Evolutionary conservation across 2,888 invertebrate species (phyloP), one percentile per base, ranked within the genome.

Genomic region (Stictocephala bisonia): DNA sequence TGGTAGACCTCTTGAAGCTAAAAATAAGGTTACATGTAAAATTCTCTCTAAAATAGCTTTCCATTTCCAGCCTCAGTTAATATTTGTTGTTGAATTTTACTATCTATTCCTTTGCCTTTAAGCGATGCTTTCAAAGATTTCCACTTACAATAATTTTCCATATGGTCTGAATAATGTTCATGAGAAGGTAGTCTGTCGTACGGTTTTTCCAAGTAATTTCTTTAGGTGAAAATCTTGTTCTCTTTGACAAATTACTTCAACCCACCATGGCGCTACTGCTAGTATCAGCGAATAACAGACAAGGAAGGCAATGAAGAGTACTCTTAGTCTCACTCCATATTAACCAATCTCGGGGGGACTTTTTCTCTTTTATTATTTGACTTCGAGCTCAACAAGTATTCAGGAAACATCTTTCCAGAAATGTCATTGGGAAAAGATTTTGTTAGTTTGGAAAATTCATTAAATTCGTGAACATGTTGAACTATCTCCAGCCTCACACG

Each of bases 11-110:
- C 48, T 48, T 18, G 48, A 48, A 4, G 48, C 48, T n/a, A 48
- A 48, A n/a, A 48, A 48, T 48, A 48, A 48, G 15, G 48, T 48
- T 18, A 48, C 48, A 22, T 48, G 48, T n/a, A 48, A 48, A 3
- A 48, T 22, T 4, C 48, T 2, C 11, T 48, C 48, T 48, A 48
- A 48, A 48, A 48, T 48, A 18, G 48, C 48, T 48, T 18, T 48
- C 48, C 48, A 18, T 22, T 48, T 48, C 22, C 48, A 18, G 13
- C 18, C 11, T 48, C 48, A 18, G 6, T 48, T 48, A 48, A 18
- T 48, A 48, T 48, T 48, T 48, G 6, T 18, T 48, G 13, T 48
- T 48, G 48, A 6, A 48, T 48, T 11, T 48, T 2, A 13, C 3
- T 2, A 48, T 48, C 48, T 2, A 48, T 22, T 18, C 48, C 15